Evolutionary conservation across 2,113 vertebrate genomes (phyloP), one percentile per base, ranked within the genome.

Genomic region (Daphoenositta chrysoptera): DNA sequence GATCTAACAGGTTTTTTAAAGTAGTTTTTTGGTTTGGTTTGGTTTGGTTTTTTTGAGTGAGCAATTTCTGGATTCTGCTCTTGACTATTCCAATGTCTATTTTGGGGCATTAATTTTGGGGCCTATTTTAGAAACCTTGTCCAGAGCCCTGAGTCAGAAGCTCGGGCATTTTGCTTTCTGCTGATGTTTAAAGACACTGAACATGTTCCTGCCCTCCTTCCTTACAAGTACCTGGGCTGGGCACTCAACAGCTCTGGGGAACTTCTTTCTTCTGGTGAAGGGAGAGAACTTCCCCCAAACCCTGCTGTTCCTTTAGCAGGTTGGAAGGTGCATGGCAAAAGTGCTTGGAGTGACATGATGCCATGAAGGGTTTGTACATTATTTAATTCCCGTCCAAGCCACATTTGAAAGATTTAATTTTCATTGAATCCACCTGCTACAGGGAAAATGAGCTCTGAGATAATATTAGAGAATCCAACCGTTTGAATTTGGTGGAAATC

Each of bases 281-380:
- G 22, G 65, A 45, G 39, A 61, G 31, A 63, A 18, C 20, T 33
- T n/a, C 24, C 48, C 26, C 12, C 44, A 45, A 45, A 45, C 44
- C 6, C 27, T 77, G 68, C n/a, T 26, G 37, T 39, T 63, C 40
- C 17, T 86, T 37, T 18, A 57, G n/a, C 45, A 68, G 28, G 44
- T 19, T 58, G 26, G 51, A n/a, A 37, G 33, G 57, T 51, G 30
- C 30, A 3, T 6, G 37, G 58, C 9, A 42, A 3, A 56, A 48
- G 10, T 15, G 44, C 44, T 37, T 15, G 9, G 15, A 18, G 45
- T 3, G 30, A 33, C 44, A 5, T 5, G 22, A 51, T 8, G 28
- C 58, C 19, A 3, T 7, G 17, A 37, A 51, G 1, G 0, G 13
- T 27, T 64, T 27, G 23, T 27, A 15, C 9, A 6, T 30, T 21